Conservation (phyloP, 2,797 vertebrate genomes). For the Pipistrellus kuhlii region DNA sequence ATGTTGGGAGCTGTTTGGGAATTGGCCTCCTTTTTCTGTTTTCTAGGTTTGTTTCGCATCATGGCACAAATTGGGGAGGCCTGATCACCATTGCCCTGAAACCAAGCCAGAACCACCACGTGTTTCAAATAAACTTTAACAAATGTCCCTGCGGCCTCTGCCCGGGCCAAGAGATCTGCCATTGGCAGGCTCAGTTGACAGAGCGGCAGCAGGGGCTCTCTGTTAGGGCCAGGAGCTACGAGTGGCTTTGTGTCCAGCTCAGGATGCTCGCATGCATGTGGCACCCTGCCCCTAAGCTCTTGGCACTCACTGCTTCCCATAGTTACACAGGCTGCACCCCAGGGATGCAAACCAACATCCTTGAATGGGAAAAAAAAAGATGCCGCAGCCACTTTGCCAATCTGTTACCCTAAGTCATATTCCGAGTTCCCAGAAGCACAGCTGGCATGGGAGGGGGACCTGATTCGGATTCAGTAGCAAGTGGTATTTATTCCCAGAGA, state of each 20-base stretch:
- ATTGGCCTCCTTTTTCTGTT: conserved; percentile 16
- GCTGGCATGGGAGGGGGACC: not conserved
- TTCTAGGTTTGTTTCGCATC: conserved; percentile 60
- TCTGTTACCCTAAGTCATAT: not conserved
- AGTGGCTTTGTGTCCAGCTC: conserved; percentile 20
- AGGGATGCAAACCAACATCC: not conserved
- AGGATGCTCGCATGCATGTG: not conserved
- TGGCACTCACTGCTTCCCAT: not conserved
- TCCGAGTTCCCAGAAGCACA: not conserved
- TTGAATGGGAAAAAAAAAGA: not conserved
- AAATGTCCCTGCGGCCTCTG: conserved; percentile 30
- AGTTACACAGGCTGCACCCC: not conserved
- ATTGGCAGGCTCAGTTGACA: conserved; percentile 22
- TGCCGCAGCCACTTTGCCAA: too few relatives aligned
- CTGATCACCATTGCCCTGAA: conserved; percentile 38
- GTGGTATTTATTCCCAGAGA: not conserved
- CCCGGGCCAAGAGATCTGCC: conserved; percentile 46
- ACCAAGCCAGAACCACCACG: conserved; percentile 53
- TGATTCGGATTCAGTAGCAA: not conserved
- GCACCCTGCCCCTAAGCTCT: not conserved
- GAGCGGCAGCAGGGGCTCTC: conserved; percentile 31
- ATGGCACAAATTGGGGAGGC: conserved; percentile 3
- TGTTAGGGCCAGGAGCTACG: not conserved
- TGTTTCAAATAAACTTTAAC: conserved; percentile 72
- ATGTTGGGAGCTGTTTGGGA: not conserved